Percentiles rank a stretch among this genome's conserved stretches.
These are phyloP conservation scores for Melolontha melolontha DNA, from an alignment of 2,888 invertebrate species.

Conservation along the genomic window DNA sequence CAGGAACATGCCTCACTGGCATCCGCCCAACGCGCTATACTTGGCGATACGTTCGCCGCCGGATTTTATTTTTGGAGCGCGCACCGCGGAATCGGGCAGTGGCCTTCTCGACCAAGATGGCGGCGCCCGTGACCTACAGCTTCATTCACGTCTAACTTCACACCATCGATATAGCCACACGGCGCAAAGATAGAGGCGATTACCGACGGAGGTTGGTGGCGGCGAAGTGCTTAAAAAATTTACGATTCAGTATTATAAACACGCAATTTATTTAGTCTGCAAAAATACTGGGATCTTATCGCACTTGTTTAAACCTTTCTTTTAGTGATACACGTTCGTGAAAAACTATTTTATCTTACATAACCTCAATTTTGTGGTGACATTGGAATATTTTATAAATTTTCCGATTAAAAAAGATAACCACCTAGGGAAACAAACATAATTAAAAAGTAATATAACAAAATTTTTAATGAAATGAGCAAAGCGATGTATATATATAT, in stretches of 20 bases:
- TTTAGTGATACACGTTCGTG: constrained; percentile 5
- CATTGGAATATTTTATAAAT: no score
- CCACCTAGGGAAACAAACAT: no score
- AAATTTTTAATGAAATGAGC: no score
- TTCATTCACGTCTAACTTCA: constrained; percentile 48
- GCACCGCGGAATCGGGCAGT: constrained; percentile 69
- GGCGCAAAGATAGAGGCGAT: constrained; percentile 29
- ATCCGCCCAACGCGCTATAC: constrained; percentile 85
- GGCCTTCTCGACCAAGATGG: constrained; percentile 66
- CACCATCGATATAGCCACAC: neutral
- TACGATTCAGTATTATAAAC: constrained; percentile 33
- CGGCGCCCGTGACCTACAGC: constrained; percentile 69
- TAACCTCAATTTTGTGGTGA: constrained; percentile 2
- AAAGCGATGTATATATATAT: no score
- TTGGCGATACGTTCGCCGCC: constrained; percentile 80
- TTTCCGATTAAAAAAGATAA: no score
- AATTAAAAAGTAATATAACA: no score
- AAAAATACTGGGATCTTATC: constrained; percentile 2
- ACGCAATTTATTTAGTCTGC: constrained; percentile 28
- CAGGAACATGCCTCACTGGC: constrained; percentile 73
- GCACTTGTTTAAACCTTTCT: constrained; percentile 27
- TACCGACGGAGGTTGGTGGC: neutral
- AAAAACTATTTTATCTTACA: constrained; percentile 31
- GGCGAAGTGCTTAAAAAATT: constrained; percentile 34
- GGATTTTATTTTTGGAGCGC: constrained; percentile 78